These are phyloP conservation scores for Carassius carassius DNA, from an alignment of 2,113 vertebrate genomes.

Conservation along the genomic window DNA sequence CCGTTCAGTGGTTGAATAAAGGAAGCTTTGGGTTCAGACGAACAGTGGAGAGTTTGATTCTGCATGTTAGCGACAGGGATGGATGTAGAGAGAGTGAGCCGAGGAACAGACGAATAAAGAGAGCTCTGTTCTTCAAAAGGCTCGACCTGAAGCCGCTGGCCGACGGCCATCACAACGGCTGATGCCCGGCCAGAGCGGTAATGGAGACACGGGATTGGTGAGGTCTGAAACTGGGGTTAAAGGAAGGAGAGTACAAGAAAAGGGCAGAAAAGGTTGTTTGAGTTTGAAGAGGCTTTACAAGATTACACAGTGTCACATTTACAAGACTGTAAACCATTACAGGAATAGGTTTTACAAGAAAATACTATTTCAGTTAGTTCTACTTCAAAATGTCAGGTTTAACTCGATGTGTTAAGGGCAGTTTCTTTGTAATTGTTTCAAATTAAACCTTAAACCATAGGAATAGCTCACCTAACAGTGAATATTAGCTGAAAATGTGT, in stretches of 20 bases:
- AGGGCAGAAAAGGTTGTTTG: slow-evolving; percentile 21
- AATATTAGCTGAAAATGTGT: not conserved
- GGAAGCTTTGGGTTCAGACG: not conserved
- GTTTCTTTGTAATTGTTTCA: not conserved
- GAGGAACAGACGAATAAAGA: slow-evolving; percentile 45
- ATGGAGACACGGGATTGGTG: slow-evolving; percentile 22
- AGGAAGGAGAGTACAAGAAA: slow-evolving; percentile 38
- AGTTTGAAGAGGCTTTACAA: slow-evolving; percentile 13
- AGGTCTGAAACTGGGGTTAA: slow-evolving; percentile 42
- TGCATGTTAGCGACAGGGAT: slow-evolving; percentile 15
- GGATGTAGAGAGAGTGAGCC: slow-evolving; percentile 49
- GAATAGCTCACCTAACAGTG: not conserved
- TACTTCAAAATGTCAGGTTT: not conserved
- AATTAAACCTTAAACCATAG: too few relatives aligned
- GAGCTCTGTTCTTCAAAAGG: slow-evolving; percentile 51
- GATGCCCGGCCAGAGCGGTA: slow-evolving; percentile 21
- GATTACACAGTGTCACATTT: slow-evolving; percentile 35
- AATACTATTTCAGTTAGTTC: not conserved
- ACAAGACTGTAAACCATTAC: not conserved
- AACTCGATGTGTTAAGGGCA: too few relatives aligned
- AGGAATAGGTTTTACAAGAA: not conserved
- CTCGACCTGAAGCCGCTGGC: slow-evolving; percentile 53
- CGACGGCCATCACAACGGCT: slow-evolving; percentile 22
- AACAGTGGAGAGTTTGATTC: slow-evolving; percentile 51
- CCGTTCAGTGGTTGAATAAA: not conserved